Evolutionary conservation across 2,797 vertebrate species (phyloP).

Genomic region (Melanitta fusca): DNA sequence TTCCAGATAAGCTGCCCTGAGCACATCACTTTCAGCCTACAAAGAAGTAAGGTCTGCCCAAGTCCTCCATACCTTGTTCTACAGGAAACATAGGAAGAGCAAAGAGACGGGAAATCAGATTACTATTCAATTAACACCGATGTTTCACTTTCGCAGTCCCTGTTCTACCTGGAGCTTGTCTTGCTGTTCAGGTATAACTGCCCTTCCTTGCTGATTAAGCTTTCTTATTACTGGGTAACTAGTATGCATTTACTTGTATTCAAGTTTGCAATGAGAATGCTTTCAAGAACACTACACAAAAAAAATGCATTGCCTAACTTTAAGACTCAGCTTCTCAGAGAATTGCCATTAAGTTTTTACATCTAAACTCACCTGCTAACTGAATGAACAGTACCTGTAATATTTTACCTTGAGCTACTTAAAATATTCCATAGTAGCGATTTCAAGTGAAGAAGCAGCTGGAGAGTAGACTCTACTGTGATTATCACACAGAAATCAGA

Average conservation of each 20-base stretch:
- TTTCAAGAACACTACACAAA: not conserved
- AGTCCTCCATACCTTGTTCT: not conserved
- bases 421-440: not conserved
- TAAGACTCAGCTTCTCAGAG: not conserved
- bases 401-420: not conserved
- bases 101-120: not conserved
- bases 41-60: not conserved
- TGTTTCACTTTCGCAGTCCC: not conserved
- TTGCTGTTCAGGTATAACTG: slow-evolving; percentile 14
- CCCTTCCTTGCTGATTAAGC: not conserved
- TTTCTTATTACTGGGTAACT: not conserved
- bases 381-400: not conserved
- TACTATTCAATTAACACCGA: not conserved
- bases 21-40: not conserved
- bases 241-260: not conserved
- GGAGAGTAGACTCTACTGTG: not conserved
- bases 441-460: not conserved
- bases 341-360: not conserved
- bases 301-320: not conserved
- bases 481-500: not conserved
- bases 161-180: not conserved
- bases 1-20: not conserved
- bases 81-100: not conserved
- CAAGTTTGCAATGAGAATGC: not conserved
- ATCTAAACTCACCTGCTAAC: not conserved